Base-by-base conservation (phyloP, 2,888 invertebrate species). In the Bursaphelenchus okinawaensis region DNA sequence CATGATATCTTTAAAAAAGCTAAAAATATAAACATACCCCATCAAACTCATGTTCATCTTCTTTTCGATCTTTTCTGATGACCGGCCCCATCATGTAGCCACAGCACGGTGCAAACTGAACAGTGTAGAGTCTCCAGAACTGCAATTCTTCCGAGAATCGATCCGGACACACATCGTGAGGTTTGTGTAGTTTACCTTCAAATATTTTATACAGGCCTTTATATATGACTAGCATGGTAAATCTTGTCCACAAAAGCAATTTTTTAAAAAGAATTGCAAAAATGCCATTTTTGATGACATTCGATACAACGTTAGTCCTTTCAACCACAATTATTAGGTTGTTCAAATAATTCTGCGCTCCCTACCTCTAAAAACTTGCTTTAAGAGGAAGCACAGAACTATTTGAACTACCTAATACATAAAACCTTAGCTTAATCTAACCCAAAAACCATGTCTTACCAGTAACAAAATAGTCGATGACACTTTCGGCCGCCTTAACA, bases 401-500 rank as follows among this genome's bases (percentile, higher is more conserved):
- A n/a, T n/a, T n/a, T n/a, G n/a, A n/a, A n/a, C n/a, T n/a, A n/a
- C n/a, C n/a, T n/a, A n/a, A n/a, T n/a, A n/a, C n/a, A n/a, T n/a
- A n/a, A n/a, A n/a, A n/a, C n/a, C n/a, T n/a, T n/a, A n/a, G n/a
- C n/a, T n/a, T n/a, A n/a, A n/a, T n/a, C n/a, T n/a, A n/a, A n/a
- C n/a, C n/a, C n/a, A n/a, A n/a, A 64, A n/a, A 29, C 16, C 0
- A 9, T 1, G 4, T n/a, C 28, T 7, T n/a, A 71, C 78, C 80
- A 4, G 80, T 80, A 7, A 76, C 72, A 56, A 73, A 80, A 62
- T 76, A 80, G 50, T 80, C 80, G 68, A 81, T 71, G 2, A 80
- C 71, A 57, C 78, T 76, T 62, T 80, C 78, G 4, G 79, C 73
- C 16, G 79, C 63, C 23, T 69, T 67, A 6, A 73, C 69, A 60